These are phyloP conservation scores for Sminthurides bifidus DNA, from an alignment of 1,140 invertebrate genomes.

Conservation along the genomic window DNA sequence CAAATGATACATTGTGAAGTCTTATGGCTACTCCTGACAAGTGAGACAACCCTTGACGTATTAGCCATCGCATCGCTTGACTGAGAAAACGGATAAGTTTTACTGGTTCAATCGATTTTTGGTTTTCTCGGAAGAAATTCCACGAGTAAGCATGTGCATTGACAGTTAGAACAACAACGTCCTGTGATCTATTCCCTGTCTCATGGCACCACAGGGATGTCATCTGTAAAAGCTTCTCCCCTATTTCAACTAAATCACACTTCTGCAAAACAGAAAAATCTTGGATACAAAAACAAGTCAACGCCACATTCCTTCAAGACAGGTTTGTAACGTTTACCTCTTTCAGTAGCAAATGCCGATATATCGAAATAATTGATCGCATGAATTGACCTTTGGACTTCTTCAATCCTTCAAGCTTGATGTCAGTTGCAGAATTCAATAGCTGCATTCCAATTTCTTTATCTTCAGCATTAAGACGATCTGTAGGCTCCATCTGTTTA, in stretches of 20 bases:
- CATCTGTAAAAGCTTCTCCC: not conserved
- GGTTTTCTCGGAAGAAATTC: not conserved
- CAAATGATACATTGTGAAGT: too few species aligned
- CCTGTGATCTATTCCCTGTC: too few species aligned
- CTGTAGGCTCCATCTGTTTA: not conserved
- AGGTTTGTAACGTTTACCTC: not conserved
- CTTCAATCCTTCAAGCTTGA: not conserved
- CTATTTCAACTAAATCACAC: not conserved
- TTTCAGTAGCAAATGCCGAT: not conserved
- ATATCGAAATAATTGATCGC: not conserved
- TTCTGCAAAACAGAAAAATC: not conserved
- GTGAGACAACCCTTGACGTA: slow-evolving; percentile 2
- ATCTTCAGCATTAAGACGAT: not conserved
- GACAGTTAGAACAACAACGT: not conserved
- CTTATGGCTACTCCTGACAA: too few species aligned
- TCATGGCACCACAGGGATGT: not conserved
- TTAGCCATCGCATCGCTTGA: slow-evolving; percentile 5
- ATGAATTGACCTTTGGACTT: not conserved
- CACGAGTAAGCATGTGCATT: slow-evolving; percentile 4
- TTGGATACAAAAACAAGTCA: not conserved
- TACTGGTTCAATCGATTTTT: not conserved
- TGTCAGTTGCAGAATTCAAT: not conserved
- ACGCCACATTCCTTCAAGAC: not conserved
- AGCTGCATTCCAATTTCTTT: not conserved
- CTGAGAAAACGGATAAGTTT: not conserved